phyloP scores from a whole-genome alignment of 2,113 vertebrate species.

The Gambusia affinis region DNA sequence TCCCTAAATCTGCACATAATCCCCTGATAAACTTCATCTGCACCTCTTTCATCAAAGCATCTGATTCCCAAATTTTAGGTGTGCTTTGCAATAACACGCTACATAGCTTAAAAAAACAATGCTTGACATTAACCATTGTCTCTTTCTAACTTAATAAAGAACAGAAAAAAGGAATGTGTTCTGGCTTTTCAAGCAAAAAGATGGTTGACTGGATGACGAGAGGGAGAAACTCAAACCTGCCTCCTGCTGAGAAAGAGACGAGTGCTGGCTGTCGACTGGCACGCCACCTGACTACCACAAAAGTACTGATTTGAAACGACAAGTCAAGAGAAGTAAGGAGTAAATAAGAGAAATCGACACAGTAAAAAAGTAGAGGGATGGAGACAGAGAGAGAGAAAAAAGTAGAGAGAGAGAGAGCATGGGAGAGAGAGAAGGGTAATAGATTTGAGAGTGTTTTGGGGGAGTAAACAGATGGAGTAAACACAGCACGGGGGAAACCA shows the following conservation, averaged over 20 bases:
- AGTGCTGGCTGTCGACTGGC: constrained; percentile 62
- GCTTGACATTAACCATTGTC: neutral
- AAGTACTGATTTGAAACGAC: constrained; percentile 69
- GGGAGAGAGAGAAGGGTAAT: constrained; percentile 52
- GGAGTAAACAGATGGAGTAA: constrained; percentile 78
- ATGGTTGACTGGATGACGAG: constrained; percentile 48
- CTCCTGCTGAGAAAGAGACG: constrained; percentile 64
- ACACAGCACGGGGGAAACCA: constrained; percentile 74
- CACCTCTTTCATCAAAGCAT: neutral
- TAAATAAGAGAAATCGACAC: constrained; percentile 68
- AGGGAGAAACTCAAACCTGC: constrained; percentile 63
- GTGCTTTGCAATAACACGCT: neutral
- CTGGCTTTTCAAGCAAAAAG: constrained; percentile 38
- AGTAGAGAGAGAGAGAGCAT: constrained; percentile 30
- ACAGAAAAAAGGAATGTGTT: constrained; percentile 35
- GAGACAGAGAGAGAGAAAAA: constrained; percentile 4
- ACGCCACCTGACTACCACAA: constrained; percentile 63
- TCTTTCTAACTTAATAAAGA: constrained; percentile 13
- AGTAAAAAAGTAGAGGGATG: constrained; percentile 49
- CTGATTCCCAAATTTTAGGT: neutral
- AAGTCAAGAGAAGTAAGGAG: constrained; percentile 71
- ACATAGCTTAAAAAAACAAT: neutral
- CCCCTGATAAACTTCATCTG: neutral
- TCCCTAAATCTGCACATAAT: neutral
- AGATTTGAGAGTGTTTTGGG: constrained; percentile 70